phyloP scores from a whole-genome alignment of 92 coral and sea anemone genomes.

The Porites rus region DNA sequence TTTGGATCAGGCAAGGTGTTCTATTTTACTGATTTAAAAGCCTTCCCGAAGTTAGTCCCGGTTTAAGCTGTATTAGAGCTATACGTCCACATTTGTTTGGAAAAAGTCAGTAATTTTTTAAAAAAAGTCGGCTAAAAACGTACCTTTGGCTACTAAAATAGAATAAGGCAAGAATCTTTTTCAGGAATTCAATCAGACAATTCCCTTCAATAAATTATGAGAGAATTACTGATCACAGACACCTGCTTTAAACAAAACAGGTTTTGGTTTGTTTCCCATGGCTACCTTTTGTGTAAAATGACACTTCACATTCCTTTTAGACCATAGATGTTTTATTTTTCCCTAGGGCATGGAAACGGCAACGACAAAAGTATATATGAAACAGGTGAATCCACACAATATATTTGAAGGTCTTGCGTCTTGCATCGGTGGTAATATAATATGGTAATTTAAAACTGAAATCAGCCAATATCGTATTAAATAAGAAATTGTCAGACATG shows the following conservation, averaged over 20 bases:
- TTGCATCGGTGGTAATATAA: neutral
- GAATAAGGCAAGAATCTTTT: neutral
- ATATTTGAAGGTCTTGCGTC: neutral
- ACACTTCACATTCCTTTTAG: neutral
- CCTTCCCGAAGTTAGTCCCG: neutral
- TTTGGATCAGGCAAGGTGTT: neutral
- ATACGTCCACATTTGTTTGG: neutral
- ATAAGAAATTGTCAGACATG: neutral
- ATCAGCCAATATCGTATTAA: neutral
- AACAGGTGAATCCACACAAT: neutral
- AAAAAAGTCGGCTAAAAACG: neutral
- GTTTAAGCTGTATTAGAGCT: too few species aligned
- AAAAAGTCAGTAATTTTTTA: neutral
- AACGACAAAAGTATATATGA: neutral
- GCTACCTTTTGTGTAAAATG: neutral
- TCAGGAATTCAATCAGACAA: slow-evolving; percentile 21
- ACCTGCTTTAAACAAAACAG: slow-evolving; percentile 9
- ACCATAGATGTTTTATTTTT: neutral
- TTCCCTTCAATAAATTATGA: slow-evolving; percentile 32
- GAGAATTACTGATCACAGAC: slow-evolving; percentile 1
- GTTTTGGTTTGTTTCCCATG: neutral
- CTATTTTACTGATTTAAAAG: too few species aligned
- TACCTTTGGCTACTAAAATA: neutral
- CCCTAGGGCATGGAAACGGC: neutral
- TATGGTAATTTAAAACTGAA: too few species aligned